phyloP scores from a whole-genome alignment of 2,797 vertebrate species.

The Gobio occitaniae region DNA sequence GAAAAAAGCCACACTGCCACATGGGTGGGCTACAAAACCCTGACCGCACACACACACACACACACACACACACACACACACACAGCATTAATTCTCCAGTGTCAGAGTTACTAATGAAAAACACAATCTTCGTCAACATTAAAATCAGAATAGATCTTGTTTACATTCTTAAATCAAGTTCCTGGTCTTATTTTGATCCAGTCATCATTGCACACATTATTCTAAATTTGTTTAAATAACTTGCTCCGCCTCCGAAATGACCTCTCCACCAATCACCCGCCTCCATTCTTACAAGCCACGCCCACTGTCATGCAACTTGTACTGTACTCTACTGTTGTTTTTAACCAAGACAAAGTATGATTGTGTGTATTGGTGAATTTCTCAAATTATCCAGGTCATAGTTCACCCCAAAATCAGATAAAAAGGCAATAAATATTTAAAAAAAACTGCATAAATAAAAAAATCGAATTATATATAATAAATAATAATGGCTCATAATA shows the following conservation, averaged over 20 bases:
- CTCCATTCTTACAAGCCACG: not conserved
- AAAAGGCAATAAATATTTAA: too few relatives aligned
- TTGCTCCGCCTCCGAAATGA: not conserved
- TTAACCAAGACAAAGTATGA: too few relatives aligned
- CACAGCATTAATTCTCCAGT: not conserved
- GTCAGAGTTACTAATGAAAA: not conserved
- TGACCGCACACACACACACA: constrained; percentile 35
- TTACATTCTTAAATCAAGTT: not conserved
- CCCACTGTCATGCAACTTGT: not conserved
- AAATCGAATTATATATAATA: too few relatives aligned
- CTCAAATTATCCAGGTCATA: too few relatives aligned
- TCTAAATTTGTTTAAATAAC: not conserved
- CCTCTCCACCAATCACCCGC: not conserved
- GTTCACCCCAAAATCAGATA: too few relatives aligned
- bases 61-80: constrained; percentile 26
- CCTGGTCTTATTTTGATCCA: not conserved
- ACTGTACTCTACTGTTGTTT: not conserved
- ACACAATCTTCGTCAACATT: not conserved
- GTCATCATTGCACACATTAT: not conserved
- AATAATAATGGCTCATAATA: too few relatives aligned
- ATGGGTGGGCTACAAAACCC: constrained; percentile 77
- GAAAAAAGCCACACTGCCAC: constrained; percentile 65
- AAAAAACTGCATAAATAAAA: too few relatives aligned
- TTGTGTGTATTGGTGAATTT: too few relatives aligned
- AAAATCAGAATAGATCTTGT: not conserved